Base-by-base conservation (phyloP, 1,140 invertebrate genomes). In the Plodia interpunctella region DNA sequence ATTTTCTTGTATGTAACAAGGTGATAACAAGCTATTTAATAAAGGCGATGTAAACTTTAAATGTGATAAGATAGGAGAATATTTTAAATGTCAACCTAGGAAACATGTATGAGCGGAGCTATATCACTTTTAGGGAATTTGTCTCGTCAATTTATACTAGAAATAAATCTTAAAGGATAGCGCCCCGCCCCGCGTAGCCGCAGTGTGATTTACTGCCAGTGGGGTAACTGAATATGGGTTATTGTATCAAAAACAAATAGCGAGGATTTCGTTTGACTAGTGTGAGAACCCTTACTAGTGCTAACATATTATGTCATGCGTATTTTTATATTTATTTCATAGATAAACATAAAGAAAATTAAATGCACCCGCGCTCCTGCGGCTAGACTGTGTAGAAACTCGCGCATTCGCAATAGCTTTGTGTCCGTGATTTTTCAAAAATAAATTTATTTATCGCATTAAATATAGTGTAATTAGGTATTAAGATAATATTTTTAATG, bases 121-220 rank as follows among this genome's bases (percentile, higher is more conserved):
- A 72, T 72, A 78, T 78, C 76, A 76, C 69, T 73, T 63, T 67
- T 66, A 61, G 68, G 60, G 66, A 76, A 78, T 78, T 78, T 74
- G 76, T 74, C 71, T 74, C 73, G 67, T 79, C 74, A 76, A 79
- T 76, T 79, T 74, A 76, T 76, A 67, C 63, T 66, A 62, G 55
- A 68, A 76, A 75, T 79, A 79, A 79, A 79, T 79, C 76, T 72
- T 58, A 68, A 60, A 63, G 56, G 60, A 66, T 70, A 57, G 62
- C 58, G 55, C 1, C 28, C 55, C 55, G 21, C 55, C 56, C 49
- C 54, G 57, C 55, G n/a, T n/a, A 57, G 59, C n/a, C 49, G 51
- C 56, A 59, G 57, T 15, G 8, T 59, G 5, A 20, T 35, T 11
- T 18, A 25, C 10, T 4, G 18, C n/a, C 59, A 58, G 63, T 59